These are phyloP conservation scores for Chaenogobius annularis DNA, from an alignment of 2,113 vertebrate species.

Conservation along the genomic window DNA sequence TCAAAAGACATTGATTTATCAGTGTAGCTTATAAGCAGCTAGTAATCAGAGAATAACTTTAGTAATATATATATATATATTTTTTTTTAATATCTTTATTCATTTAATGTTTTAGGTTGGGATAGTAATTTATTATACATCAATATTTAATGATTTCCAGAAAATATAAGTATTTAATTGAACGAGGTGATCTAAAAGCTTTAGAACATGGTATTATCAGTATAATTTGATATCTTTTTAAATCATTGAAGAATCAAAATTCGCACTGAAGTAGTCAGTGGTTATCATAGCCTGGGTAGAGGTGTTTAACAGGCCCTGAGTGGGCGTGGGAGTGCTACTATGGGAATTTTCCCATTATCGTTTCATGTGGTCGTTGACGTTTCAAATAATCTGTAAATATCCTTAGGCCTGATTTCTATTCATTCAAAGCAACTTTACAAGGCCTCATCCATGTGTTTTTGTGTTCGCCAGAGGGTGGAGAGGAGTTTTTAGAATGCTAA, in stretches of 20 bases:
- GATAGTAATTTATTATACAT: no score
- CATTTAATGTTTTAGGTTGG: no score
- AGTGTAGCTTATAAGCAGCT: constrained; percentile 13
- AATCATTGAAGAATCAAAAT: constrained; percentile 3
- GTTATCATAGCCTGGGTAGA: constrained; percentile 15
- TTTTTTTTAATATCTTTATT: no score
- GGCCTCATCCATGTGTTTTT: not conserved
- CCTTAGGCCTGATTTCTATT: not conserved
- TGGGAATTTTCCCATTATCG: not conserved
- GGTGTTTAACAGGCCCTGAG: constrained; percentile 21
- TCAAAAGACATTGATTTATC: constrained; percentile 30
- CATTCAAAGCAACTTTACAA: not conserved
- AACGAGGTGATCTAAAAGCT: no score
- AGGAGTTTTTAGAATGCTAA: not conserved
- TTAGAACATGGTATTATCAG: no score
- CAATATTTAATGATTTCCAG: no score
- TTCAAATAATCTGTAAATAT: not conserved
- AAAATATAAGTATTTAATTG: no score
- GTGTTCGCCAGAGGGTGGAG: constrained; percentile 6
- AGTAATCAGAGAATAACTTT: constrained; percentile 38
- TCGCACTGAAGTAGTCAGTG: not conserved
- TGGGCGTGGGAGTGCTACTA: not conserved
- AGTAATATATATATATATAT: no score
- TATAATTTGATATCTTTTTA: not conserved
- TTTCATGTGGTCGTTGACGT: not conserved